Evolutionary conservation across 2,113 vertebrate species (phyloP).

Genomic region (Callithrix jacchus): DNA sequence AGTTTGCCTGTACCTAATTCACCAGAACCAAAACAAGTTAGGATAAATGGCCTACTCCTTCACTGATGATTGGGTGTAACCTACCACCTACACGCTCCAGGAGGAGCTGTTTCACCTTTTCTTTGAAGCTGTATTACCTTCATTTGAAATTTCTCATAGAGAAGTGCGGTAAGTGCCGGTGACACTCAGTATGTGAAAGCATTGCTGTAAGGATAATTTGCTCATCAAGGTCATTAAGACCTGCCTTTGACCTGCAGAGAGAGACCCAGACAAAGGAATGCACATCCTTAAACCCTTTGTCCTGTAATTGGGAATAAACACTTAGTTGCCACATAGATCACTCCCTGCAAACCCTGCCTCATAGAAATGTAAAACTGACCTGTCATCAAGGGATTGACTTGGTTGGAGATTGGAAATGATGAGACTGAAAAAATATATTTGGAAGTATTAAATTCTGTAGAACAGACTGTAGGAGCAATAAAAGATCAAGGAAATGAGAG

Average conservation of each 20-base stretch:
- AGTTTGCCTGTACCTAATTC: constrained; percentile 20
- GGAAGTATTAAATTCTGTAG: neutral
- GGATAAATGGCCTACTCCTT: neutral
- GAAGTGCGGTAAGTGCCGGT: neutral
- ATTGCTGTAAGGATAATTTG: neutral
- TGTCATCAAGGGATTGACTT: neutral
- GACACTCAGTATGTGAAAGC: neutral
- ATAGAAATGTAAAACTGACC: neutral
- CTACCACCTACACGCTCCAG: neutral
- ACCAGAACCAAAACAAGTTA: neutral
- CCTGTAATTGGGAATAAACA: neutral
- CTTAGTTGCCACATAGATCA: neutral
- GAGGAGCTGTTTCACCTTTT: constrained; percentile 37
- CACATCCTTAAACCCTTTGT: neutral
- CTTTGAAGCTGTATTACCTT: neutral
- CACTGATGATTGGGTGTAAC: neutral
- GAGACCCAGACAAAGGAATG: neutral
- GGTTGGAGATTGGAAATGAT: constrained; percentile 2
- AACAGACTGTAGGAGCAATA: neutral
- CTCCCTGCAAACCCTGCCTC: neutral
- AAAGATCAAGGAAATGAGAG: neutral
- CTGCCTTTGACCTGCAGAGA: neutral
- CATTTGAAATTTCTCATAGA: constrained; percentile 8
- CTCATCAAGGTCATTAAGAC: neutral
- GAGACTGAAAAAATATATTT: constrained; percentile 2